A percentile compares a stretch with the other conserved stretches of the same genome.
phyloP scores from a whole-genome alignment of 92 coral and sea anemone genomes.

The Actinernus sp. region DNA sequence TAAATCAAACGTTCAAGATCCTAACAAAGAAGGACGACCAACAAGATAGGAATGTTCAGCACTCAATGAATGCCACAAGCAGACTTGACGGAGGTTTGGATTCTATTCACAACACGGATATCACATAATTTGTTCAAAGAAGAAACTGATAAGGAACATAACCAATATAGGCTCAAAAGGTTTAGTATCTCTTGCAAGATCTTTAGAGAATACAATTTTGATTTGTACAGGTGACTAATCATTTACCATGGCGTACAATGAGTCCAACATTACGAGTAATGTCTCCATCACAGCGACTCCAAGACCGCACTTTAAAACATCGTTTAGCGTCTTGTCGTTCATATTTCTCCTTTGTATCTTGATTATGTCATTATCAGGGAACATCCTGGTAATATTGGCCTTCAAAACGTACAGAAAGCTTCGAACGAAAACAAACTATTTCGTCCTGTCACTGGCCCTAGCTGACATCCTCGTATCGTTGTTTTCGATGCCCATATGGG shows the following conservation, averaged over 20 bases:
- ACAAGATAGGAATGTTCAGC: too few relatives aligned
- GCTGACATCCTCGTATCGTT: constrained; percentile 79
- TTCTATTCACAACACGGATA: too few relatives aligned
- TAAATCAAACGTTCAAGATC: too few relatives aligned
- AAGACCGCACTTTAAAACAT: constrained; percentile 23
- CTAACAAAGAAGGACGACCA: too few relatives aligned
- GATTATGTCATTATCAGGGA: constrained; percentile 79
- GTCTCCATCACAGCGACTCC: not conserved
- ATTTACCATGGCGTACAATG: constrained; percentile 9
- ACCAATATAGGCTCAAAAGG: too few relatives aligned
- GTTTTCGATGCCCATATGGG: constrained; percentile 91
- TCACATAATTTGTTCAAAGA: too few relatives aligned
- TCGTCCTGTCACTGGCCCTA: constrained; percentile 86
- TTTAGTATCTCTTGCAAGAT: too few relatives aligned
- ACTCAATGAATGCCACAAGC: too few relatives aligned
- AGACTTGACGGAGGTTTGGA: too few relatives aligned
- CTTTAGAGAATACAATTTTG: too few relatives aligned
- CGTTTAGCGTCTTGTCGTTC: constrained; percentile 69
- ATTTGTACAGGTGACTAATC: too few relatives aligned
- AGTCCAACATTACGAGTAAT: constrained; percentile 1
- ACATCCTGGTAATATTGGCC: constrained; percentile 85
- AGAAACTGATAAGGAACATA: too few relatives aligned
- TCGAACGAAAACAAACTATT: constrained; percentile 90
- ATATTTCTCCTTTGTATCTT: constrained; percentile 65
- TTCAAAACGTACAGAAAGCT: constrained; percentile 71